Base-by-base conservation (phyloP, 1,140 invertebrate species). In the Aradophagus sp. region DNA sequence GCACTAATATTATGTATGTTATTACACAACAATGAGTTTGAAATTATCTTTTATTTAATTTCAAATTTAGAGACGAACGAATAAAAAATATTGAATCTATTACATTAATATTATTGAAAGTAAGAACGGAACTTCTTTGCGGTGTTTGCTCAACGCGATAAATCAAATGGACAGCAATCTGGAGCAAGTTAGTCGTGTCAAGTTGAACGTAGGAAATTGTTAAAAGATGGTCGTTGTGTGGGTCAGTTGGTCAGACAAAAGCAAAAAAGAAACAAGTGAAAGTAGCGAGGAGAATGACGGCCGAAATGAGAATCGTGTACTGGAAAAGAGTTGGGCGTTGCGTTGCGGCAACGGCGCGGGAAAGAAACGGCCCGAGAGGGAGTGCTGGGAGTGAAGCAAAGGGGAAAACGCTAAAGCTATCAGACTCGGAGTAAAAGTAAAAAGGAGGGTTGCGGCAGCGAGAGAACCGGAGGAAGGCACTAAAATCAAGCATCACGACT, bases 401-500 rank as follows among this genome's bases (percentile, higher is more conserved):
- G 66, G 62, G 53, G 59, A 45, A 62, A 69, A 70, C 47, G 74
- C 50, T 62, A 65, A 69, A 65, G 65, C 69, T 74, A 72, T 68
- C 73, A 66, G 77, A 56, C 48, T 15, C 41, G 50, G 44, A 75
- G 65, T 48, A 74, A 78, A 74, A 75, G 73, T 71, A 74, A 74
- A 65, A 75, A 75, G 58, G 73, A 62, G 74, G 59, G 50, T 67
- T 52, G 69, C 53, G 20, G 63, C n/a, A n/a, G n/a, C n/a, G 29
- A 27, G 38, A 38, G 29, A 44, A 23, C 36, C 47, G 27, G 31
- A 67, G 63, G 50, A 76, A 76, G 66, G 80, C 78, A 82, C 83
- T 83, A 82, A 84, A 84, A 84, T 84, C 80, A 82, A 79, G 77
- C 76, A 74, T 45, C 62, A 73, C 69, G 76, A 74, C 59, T 77